These are phyloP conservation scores for Tinea semifulvella DNA, from an alignment of 2,888 invertebrate species.

Conservation along the genomic window DNA sequence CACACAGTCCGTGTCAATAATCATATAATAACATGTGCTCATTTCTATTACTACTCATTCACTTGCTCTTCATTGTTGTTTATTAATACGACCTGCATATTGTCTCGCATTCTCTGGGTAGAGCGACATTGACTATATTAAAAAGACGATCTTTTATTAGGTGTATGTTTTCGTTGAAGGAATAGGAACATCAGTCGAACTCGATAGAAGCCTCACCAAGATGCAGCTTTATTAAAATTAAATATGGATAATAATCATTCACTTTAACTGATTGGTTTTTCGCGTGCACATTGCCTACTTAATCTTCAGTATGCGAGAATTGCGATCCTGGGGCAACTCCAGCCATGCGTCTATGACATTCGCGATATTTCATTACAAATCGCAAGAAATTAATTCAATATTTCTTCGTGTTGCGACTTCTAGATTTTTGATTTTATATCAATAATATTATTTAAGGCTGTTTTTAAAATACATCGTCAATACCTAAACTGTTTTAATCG, in stretches of 20 bases:
- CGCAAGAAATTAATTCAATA: neutral
- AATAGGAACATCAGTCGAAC: too few species aligned
- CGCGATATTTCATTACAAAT: constrained; percentile 6
- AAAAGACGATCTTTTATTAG: too few species aligned
- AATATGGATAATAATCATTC: constrained; percentile 19
- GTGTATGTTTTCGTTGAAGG: too few species aligned
- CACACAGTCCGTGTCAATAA: neutral
- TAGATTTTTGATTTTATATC: too few species aligned
- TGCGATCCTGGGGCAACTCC: constrained; percentile 4
- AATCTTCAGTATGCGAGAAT: constrained; percentile 7
- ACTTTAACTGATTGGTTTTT: constrained; percentile 22
- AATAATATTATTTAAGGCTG: neutral
- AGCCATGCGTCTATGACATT: constrained; percentile 9
- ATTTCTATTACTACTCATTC: constrained; percentile 5
- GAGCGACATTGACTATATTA: constrained; percentile 5
- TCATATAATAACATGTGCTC: neutral
- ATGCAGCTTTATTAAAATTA: constrained; percentile 20
- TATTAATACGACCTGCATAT: constrained; percentile 10
- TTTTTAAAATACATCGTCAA: neutral
- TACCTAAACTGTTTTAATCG: neutral
- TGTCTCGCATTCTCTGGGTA: constrained; percentile 1
- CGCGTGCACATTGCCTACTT: constrained; percentile 15
- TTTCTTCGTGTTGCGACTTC: neutral
- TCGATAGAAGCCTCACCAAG: too few species aligned
- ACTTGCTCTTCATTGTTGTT: constrained; percentile 7